Evolutionary conservation across 1,140 invertebrate genomes (phyloP), one percentile per base, ranked within the genome.

Genomic region (Manduca sexta): DNA sequence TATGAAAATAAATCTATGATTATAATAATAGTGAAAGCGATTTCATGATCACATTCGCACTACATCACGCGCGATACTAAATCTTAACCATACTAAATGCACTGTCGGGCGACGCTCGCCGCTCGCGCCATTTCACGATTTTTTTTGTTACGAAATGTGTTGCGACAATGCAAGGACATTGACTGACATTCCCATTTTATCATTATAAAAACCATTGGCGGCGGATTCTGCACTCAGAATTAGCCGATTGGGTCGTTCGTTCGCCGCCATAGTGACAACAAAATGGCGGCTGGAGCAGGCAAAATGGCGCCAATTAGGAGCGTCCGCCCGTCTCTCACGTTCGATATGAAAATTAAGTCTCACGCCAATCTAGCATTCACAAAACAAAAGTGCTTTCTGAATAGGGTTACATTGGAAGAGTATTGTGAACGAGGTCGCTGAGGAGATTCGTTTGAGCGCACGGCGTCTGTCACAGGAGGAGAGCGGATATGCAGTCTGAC

Each of bases 21-120:
- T 70, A 75, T 39, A 52, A 59, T 64, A 74, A 59, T 60, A 61
- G 61, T 58, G 60, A 18, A 72, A 78, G 74, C 77, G 71, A 80
- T 67, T 26, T 26, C 21, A 26, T 67, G 74, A 79, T 78, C 78
- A 82, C 75, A 77, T 71, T 70, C 68, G 68, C 74, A 26, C 21
- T 26, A 26, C 21, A 56, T 56, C 18, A 21, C 26, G 59, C 52
- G 72, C 70, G 67, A 64, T 67, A 69, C 55, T 38, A 70, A 48
- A 73, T 63, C 70, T 77, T 80, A 82, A 63, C 52, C 52, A 50
- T 73, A 78, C 56, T 80, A 79, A 80, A 80, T 78, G 74, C 76
- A 64, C 60, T 56, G 57, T 48, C 48, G 62, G 60, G 44, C 55
- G 59, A 43, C 59, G 57, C 48, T 41, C 49, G n/a, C 49, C 52